Evolutionary conservation across 1,140 invertebrate genomes (phyloP).

Genomic region (Aradophagus sp.): DNA sequence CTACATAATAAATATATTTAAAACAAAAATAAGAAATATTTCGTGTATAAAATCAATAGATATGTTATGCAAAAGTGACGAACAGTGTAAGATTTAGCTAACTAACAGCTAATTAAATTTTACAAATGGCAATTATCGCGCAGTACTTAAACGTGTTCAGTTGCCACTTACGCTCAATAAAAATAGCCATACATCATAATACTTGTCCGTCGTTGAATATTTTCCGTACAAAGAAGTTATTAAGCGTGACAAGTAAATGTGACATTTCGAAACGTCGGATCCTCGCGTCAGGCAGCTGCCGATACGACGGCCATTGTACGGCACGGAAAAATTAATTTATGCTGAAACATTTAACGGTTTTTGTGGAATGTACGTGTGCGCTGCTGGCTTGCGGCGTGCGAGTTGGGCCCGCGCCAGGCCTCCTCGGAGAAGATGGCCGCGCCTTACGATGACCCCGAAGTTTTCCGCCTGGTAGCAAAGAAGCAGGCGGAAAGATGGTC

Average conservation of each 20-base stretch:
- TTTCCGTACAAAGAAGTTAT: conserved; percentile 27
- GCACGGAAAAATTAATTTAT: conserved; percentile 66
- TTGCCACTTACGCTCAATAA: conserved; percentile 11
- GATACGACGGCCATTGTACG: conserved; percentile 50
- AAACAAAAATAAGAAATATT: no score
- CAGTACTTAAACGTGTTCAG: conserved; percentile 21
- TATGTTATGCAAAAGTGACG: no score
- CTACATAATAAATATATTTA: no score
- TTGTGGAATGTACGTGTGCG: conserved; percentile 70
- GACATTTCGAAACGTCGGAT: conserved; percentile 24
- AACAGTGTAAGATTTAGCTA: no score
- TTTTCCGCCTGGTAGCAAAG: conserved; percentile 58
- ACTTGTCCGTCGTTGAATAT: conserved; percentile 12
- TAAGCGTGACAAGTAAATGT: no score
- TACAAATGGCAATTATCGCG: no score
- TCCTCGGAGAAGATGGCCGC: conserved; percentile 67
- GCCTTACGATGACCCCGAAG: conserved; percentile 72
- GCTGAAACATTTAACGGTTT: conserved; percentile 73
- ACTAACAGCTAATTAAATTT: no score
- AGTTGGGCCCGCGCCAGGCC: conserved; percentile 71
- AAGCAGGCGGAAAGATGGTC: conserved; percentile 44
- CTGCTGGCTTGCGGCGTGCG: conserved; percentile 56
- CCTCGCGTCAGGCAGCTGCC: conserved; percentile 41
- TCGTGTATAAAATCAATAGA: no score
- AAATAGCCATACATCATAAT: conserved; percentile 31